Conservation (phyloP, 2,888 invertebrate genomes). For the Alviniconcha strummeri region DNA sequence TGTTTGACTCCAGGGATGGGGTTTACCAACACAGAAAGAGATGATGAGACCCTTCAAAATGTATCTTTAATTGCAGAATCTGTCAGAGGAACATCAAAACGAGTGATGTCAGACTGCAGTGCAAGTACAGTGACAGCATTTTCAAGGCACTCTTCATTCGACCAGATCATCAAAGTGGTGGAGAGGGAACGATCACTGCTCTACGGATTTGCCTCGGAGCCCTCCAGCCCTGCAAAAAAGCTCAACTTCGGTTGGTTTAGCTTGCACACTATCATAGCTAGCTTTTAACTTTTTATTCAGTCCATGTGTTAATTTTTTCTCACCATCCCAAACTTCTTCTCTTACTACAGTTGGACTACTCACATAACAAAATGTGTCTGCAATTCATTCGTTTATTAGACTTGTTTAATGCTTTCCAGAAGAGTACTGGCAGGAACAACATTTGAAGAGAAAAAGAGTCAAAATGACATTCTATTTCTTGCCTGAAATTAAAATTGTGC, state of each 20-base stretch:
- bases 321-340: too few relatives aligned
- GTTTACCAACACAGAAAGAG: too few relatives aligned
- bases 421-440: too few relatives aligned
- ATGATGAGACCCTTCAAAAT: too few relatives aligned
- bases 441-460: too few relatives aligned
- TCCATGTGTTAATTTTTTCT: too few relatives aligned
- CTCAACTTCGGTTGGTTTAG: slow-evolving; percentile 43
- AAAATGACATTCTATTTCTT: too few relatives aligned
- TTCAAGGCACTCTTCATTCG: slow-evolving; percentile 70
- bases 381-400: background rate
- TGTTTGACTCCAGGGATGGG: too few relatives aligned
- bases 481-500: too few relatives aligned
- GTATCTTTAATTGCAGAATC: background rate
- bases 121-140: slow-evolving; percentile 38
- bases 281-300: too few relatives aligned
- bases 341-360: too few relatives aligned
- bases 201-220: slow-evolving; percentile 63
- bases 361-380: background rate
- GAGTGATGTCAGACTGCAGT: slow-evolving; percentile 24
- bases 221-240: slow-evolving; percentile 58
- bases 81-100: background rate
- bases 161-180: slow-evolving; percentile 72
- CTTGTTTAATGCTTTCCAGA: too few relatives aligned
- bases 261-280: background rate
- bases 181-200: slow-evolving; percentile 68